Evolutionary conservation across 2,113 vertebrate species (phyloP), one percentile per base, ranked within the genome.

Genomic region (Pachycephala philippinensis): DNA sequence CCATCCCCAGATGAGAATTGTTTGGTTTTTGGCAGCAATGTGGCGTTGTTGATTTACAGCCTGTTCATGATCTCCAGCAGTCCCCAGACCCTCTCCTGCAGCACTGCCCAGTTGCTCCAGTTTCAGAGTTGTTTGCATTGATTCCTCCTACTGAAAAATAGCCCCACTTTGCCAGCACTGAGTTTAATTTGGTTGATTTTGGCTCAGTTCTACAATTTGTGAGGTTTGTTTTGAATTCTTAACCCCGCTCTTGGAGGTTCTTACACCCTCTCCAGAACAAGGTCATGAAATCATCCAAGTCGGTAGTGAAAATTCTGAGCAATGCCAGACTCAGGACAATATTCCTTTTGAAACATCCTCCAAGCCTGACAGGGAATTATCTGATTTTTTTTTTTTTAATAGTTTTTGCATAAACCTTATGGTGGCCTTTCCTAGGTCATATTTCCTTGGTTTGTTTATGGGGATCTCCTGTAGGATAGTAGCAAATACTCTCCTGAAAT

Each of bases 101-200:
- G 47, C 71, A 10, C 40, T 75, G 91, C 60, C 35, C 53, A 75
- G 42, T 63, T 52, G 27, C 47, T 91, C 74, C 60, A 24, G 16
- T 83, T 85, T 83, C 59, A 17, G 33, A 11, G 61, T 15, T 85
- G 49, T 63, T 75, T 74, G 71, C 52, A 65, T 13, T 42, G 40
- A 39, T 70, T 60, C 52, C 33, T 78, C 33, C 52, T 52, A 3
- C 79, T 40, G 70, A 80, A 83, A 82, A 86, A 84, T 3, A 18
- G 9, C 17, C 7, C 1, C 27, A 54, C 8, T 60, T 77, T 54
- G 54, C 54, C 83, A 52, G 54, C 30, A n/a, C 24, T 81, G 60
- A 70, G 44, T 75, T 96, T 81, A 44, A 66, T 40, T 59, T 33
- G 66, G 95, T 89, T 89, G 83, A 56, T 90, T 81, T 92, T 95